A percentile compares a stretch with the other conserved stretches of the same genome.
phyloP scores from a whole-genome alignment of 1,140 invertebrate species.

The Zaprionus inermis region DNA sequence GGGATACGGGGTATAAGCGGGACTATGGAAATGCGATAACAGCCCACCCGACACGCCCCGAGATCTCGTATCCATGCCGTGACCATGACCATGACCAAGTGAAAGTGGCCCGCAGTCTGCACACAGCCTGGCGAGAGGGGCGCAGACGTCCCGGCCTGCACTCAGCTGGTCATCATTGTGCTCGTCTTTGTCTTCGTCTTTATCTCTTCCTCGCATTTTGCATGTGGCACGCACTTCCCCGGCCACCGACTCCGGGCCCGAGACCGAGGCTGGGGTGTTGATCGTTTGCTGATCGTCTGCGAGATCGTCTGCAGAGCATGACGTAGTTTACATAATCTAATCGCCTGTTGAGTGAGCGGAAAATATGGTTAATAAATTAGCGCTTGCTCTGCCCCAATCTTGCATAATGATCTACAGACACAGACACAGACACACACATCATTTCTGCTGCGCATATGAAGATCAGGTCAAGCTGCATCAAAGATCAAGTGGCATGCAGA shows the following conservation, averaged over 20 bases:
- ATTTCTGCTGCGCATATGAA: not conserved
- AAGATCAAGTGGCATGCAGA: constrained; percentile 25
- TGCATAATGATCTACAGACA: constrained; percentile 21
- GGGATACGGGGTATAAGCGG: constrained; percentile 25
- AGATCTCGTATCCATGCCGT: constrained; percentile 23
- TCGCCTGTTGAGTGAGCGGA: constrained; percentile 59
- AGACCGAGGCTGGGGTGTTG: constrained; percentile 29
- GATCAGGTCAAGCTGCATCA: constrained; percentile 4
- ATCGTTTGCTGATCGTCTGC: constrained; percentile 36
- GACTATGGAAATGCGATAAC: constrained; percentile 58
- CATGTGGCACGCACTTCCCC: constrained; percentile 67
- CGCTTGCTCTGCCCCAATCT: constrained; percentile 17
- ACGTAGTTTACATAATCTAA: constrained; percentile 65
- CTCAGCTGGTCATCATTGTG: constrained; percentile 31
- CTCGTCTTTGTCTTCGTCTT: constrained; percentile 28
- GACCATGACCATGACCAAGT: constrained; percentile 77
- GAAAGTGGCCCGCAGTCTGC: constrained; percentile 58
- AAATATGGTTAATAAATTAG: constrained; percentile 67
- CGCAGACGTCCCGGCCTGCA: constrained; percentile 27
- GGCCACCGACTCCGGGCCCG: not conserved
- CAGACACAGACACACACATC: not conserved
- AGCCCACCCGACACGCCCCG: constrained; percentile 18
- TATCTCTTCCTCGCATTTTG: constrained; percentile 52
- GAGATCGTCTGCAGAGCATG: constrained; percentile 40
- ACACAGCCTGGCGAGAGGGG: constrained; percentile 7